phyloP scores from a whole-genome alignment of 2,888 invertebrate species.

The Argyresthia goedartella region DNA sequence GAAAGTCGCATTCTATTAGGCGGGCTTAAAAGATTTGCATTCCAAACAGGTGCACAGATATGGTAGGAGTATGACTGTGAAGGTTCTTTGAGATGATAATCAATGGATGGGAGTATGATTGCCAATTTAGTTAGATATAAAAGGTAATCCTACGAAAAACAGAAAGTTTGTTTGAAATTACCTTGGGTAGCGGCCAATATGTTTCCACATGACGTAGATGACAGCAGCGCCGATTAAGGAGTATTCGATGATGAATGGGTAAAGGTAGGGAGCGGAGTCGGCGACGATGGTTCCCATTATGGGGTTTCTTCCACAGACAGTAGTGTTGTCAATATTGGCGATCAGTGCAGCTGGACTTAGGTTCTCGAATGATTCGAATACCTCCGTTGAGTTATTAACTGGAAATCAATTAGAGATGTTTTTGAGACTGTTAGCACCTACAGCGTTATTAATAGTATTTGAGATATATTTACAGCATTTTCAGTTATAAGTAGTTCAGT shows the following conservation, averaged over 20 bases:
- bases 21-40: slow-evolving; percentile 2
- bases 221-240: slow-evolving; percentile 95
- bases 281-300: slow-evolving; percentile 95
- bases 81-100: not conserved
- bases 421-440: not conserved
- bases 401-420: slow-evolving; percentile 23
- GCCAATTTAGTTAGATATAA: not conserved
- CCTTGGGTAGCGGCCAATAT: slow-evolving; percentile 90
- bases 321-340: slow-evolving; percentile 68
- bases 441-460: too few relatives aligned
- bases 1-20: too few relatives aligned
- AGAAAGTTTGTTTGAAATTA: slow-evolving; percentile 31
- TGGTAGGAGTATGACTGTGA: not conserved
- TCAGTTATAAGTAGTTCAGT: too few relatives aligned
- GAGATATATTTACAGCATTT: too few relatives aligned
- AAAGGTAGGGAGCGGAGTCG: slow-evolving; percentile 94
- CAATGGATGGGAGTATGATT: not conserved
- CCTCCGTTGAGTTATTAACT: slow-evolving; percentile 53
- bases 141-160: not conserved
- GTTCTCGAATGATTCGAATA: slow-evolving; percentile 70
- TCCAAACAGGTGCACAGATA: not conserved
- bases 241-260: slow-evolving; percentile 96
- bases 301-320: slow-evolving; percentile 84
- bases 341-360: slow-evolving; percentile 72
- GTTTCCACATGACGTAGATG: slow-evolving; percentile 97